phyloP scores from a whole-genome alignment of 2,113 vertebrate species.

The Scomber japonicus region DNA sequence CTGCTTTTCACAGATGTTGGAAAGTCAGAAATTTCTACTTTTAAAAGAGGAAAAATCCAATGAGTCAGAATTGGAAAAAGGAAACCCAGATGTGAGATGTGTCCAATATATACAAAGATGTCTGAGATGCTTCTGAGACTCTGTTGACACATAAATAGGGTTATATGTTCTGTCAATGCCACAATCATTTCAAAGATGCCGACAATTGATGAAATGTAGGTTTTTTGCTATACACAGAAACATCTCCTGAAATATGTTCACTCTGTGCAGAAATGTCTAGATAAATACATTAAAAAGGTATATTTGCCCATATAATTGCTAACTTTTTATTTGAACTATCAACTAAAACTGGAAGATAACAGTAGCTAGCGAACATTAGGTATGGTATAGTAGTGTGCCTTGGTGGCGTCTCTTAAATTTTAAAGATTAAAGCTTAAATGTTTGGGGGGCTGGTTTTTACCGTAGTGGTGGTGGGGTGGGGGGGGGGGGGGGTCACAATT shows the following conservation, averaged over 20 bases:
- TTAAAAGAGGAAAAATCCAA: conserved; percentile 16
- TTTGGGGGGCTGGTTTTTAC: too few species aligned
- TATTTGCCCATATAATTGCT: not conserved
- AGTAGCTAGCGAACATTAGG: not conserved
- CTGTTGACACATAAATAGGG: not conserved
- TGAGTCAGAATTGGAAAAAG: conserved; percentile 19
- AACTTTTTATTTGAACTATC: not conserved
- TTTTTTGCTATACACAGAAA: not conserved
- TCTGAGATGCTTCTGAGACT: not conserved
- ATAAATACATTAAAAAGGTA: not conserved
- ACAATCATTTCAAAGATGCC: not conserved
- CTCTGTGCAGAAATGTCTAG: not conserved
- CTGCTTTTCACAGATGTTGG: conserved; percentile 41
- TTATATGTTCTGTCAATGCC: not conserved
- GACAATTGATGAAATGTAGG: too few species aligned
- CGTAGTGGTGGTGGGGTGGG: too few species aligned
- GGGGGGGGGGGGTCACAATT: too few species aligned
- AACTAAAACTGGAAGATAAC: not conserved
- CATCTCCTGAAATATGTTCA: not conserved
- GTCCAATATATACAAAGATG: not conserved
- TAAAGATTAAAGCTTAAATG: too few species aligned
- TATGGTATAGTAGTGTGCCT: too few species aligned
- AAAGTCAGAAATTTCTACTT: conserved; percentile 39
- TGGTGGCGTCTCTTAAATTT: too few species aligned
- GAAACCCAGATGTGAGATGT: conserved; percentile 1